Evolutionary conservation across 1,140 invertebrate genomes (phyloP), one percentile per base, ranked within the genome.

Genomic region (Stenopsyche tienmushanensis): DNA sequence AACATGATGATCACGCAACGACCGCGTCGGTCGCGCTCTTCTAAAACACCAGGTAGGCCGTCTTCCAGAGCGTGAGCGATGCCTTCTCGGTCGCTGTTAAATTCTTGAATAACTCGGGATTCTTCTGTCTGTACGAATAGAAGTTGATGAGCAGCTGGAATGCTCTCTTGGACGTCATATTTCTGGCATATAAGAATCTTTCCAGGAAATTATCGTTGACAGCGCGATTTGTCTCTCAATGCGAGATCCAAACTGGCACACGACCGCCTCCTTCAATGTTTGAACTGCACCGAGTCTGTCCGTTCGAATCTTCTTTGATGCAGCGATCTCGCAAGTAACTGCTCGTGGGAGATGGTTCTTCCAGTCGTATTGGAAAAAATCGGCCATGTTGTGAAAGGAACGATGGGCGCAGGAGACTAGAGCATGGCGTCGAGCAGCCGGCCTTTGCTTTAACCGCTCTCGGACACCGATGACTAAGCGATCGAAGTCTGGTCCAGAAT

Each of bases 101-200:
- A 69, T 87, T 84, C 20, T 83, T 80, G 76, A 90, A 89, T 70
- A 93, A 81, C 44, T 87, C 84, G 5, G 84, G 83, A 73, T 93
- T 86, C 57, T 86, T 83, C 25, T 87, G 84, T 21, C 90, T 80
- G 74, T 91, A 91, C 67, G 85, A 83, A 74, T 91, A 90, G 80
- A 94, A 94, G 71, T 89, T 88, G 41, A 84, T 85, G 67, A 92
- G 80, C 41, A 95, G 77, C 54, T 87, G 82, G 66, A 90, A 92
- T 57, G 90, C 86, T 62, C 91, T 88, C 66, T 87, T 85, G 9
- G 89, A 85, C 71, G 90, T 84, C 74, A 90, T 91, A 78, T 94
- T 94, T 70, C 90, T 81, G n/a, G 92, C 92, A 73, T 90, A 84
- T 29, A 96, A 78, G 78, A 94, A 95, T 66, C 91, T 85, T 62